phyloP scores from a whole-genome alignment of 2,888 invertebrate species.

The Lymantria monacha region DNA sequence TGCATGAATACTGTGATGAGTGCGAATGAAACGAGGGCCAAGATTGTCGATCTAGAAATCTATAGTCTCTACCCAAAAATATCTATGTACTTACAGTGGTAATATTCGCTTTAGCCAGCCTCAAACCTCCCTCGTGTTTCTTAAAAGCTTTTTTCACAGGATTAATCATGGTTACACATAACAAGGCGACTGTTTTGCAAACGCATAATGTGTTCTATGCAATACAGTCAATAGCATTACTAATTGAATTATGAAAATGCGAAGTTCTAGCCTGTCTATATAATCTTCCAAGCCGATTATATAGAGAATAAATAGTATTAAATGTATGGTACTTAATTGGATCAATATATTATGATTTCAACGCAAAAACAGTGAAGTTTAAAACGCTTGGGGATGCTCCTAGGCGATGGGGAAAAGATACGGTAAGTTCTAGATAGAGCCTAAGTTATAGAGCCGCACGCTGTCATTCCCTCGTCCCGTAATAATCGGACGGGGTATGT shows the following conservation, averaged over 20 bases:
- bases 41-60: no score
- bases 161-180: slow-evolving; percentile 36
- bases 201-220: neutral
- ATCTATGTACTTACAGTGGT: slow-evolving; percentile 41
- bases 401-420: no score
- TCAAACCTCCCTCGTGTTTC: slow-evolving; percentile 49
- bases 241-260: slow-evolving; percentile 28
- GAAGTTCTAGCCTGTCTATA: slow-evolving; percentile 4
- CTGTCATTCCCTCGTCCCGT: no score
- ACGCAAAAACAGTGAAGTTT: neutral
- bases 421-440: no score
- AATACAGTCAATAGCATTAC: neutral
- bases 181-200: slow-evolving; percentile 9
- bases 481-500: no score
- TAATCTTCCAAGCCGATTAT: slow-evolving; percentile 37
- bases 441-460: no score
- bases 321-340: neutral
- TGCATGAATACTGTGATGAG: no score
- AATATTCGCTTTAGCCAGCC: slow-evolving; percentile 48
- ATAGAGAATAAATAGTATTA: neutral
- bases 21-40: no score
- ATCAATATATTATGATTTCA: neutral
- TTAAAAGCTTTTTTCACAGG: slow-evolving; percentile 45
- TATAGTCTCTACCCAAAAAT: no score
- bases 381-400: no score